Conservation (phyloP, 2,888 invertebrate species). For the Hartigia nigra region DNA sequence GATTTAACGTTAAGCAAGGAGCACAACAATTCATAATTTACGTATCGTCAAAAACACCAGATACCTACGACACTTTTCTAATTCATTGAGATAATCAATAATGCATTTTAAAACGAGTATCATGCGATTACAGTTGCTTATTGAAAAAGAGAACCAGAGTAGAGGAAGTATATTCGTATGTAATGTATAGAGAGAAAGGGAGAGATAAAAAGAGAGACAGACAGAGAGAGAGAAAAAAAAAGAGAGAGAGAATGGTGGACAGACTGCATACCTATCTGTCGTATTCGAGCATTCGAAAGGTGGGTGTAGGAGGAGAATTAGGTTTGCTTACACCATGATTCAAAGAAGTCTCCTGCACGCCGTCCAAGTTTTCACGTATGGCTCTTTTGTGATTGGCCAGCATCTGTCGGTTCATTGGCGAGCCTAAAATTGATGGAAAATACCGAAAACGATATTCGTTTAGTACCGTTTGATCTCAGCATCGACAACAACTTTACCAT, state of each 20-base stretch:
- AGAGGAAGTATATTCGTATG: neutral
- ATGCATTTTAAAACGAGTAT: neutral
- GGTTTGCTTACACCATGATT: constrained; percentile 76
- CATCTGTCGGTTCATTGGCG: constrained; percentile 86
- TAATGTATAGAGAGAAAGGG: neutral
- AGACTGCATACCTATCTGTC: constrained; percentile 55
- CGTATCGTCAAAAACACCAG: neutral
- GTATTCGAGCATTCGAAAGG: constrained; percentile 61
- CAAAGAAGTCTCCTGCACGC: constrained; percentile 82
- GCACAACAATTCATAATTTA: neutral
- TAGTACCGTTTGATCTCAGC: neutral
- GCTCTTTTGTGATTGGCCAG: constrained; percentile 79
- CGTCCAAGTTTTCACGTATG: constrained; percentile 73
- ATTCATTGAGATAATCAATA: neutral
- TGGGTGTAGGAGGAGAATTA: constrained; percentile 62
- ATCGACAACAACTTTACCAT: neutral
- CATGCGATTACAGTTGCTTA: neutral
- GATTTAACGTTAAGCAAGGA: neutral
- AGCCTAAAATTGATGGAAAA: constrained; percentile 69
- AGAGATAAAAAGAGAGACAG: too few relatives aligned
- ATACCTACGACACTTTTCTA: neutral
- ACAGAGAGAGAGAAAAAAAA: too few relatives aligned
- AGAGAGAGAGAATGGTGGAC: constrained; percentile 9
- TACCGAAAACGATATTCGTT: constrained; percentile 13
- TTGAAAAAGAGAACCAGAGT: neutral